Conservation (phyloP, 1,140 invertebrate species). For the Solenopsis invicta region DNA sequence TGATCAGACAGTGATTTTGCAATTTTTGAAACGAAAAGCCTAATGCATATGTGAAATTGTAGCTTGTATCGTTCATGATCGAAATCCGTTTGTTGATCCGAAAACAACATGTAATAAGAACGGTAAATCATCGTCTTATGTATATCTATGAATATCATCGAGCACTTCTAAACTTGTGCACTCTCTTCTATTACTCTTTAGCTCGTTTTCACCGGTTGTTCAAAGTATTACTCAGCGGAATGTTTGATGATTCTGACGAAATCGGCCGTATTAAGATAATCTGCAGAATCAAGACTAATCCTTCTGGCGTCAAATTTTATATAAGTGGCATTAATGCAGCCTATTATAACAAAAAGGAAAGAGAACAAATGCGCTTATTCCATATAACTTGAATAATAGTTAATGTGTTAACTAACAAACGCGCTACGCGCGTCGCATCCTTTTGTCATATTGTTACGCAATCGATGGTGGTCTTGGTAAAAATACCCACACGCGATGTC, state of each 20-base stretch:
- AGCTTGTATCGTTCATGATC: constrained; percentile 3
- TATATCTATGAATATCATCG: constrained; percentile 36
- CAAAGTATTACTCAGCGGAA: constrained; percentile 31
- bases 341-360: background rate
- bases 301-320: background rate
- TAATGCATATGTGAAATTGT: background rate
- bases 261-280: background rate
- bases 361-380: background rate
- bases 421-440: background rate
- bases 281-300: background rate
- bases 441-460: constrained; percentile 18
- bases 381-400: background rate
- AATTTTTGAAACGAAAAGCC: background rate
- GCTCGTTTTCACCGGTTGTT: constrained; percentile 15
- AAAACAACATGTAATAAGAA: background rate
- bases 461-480: constrained; percentile 34
- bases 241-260: constrained; percentile 9
- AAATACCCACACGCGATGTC: constrained; percentile 50
- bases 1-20: background rate
- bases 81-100: too few species aligned
- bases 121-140: constrained; percentile 50
- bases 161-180: constrained; percentile 18
- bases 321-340: background rate
- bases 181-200: constrained; percentile 50
- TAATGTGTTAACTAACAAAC: background rate